These are phyloP conservation scores for Enteromius afrohamiltoni DNA, from an alignment of 2,797 vertebrate genomes.

Conservation along the genomic window DNA sequence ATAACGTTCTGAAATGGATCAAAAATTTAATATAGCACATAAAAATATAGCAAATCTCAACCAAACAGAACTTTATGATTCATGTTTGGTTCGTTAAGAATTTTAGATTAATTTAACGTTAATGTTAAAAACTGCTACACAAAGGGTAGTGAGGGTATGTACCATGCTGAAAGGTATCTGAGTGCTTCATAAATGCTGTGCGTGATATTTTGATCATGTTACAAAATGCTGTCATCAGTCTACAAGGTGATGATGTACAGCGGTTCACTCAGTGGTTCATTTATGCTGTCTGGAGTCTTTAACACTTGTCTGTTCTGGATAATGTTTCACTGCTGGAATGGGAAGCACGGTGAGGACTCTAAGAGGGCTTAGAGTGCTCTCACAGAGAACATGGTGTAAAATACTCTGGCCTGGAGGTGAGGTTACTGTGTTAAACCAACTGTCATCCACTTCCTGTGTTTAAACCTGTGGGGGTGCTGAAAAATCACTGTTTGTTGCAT, in stretches of 20 bases:
- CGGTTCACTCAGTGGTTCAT: conserved; percentile 1
- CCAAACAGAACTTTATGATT: background rate
- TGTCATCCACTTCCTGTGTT: conserved; percentile 39
- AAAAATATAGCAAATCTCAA: background rate
- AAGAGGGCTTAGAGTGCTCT: conserved; percentile 43
- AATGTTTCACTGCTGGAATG: conserved; percentile 42
- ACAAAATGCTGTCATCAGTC: conserved; percentile 21
- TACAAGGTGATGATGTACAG: conserved; percentile 16
- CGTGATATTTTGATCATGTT: conserved; percentile 7
- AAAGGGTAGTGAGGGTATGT: background rate
- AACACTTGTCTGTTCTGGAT: conserved; percentile 16
- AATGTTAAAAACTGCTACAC: background rate
- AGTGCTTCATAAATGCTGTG: background rate
- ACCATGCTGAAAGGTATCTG: conserved; percentile 1
- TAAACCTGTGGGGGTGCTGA: background rate
- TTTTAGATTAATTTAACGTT: too few species aligned
- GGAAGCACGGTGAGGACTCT: conserved; percentile 36
- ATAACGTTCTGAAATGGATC: background rate
- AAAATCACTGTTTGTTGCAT: conserved; percentile 35
- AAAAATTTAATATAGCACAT: background rate
- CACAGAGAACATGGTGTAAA: conserved; percentile 52
- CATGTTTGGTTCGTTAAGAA: background rate
- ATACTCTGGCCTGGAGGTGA: conserved; percentile 17
- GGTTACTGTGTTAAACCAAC: conserved; percentile 27
- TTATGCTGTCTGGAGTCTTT: conserved; percentile 3